phyloP scores from a whole-genome alignment of 2,113 vertebrate species.

The Agapornis roseicollis region DNA sequence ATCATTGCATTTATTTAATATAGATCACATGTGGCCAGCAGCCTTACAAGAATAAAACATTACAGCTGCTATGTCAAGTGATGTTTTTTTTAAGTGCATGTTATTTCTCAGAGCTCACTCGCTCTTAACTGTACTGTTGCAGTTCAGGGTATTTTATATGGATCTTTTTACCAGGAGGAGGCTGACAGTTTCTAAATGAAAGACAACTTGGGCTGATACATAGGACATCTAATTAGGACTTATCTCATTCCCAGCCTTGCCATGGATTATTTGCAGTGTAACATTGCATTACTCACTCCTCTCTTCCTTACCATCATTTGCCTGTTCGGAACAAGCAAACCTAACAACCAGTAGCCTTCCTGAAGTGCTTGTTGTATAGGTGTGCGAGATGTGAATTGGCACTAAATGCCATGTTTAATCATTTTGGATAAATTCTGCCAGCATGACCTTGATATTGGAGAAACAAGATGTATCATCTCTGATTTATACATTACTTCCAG shows the following conservation, averaged over 20 bases:
- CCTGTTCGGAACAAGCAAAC: background rate
- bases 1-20: background rate
- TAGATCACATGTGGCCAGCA: background rate
- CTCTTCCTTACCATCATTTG: background rate
- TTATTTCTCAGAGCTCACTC: background rate
- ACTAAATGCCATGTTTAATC: background rate
- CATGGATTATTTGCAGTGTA: background rate
- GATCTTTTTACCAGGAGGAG: background rate
- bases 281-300: background rate
- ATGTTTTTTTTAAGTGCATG: accelerated
- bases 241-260: background rate
- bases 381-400: background rate
- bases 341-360: background rate
- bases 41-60: background rate
- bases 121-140: background rate
- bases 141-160: background rate
- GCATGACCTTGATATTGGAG: background rate
- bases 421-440: background rate
- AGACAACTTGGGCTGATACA: background rate
- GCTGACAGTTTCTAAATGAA: background rate
- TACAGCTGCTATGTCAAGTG: background rate
- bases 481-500: background rate
- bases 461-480: background rate
- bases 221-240: background rate
- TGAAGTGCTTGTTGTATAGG: background rate